phyloP scores from a whole-genome alignment of 2,113 vertebrate species.

The Psilopogon haemacephalus region DNA sequence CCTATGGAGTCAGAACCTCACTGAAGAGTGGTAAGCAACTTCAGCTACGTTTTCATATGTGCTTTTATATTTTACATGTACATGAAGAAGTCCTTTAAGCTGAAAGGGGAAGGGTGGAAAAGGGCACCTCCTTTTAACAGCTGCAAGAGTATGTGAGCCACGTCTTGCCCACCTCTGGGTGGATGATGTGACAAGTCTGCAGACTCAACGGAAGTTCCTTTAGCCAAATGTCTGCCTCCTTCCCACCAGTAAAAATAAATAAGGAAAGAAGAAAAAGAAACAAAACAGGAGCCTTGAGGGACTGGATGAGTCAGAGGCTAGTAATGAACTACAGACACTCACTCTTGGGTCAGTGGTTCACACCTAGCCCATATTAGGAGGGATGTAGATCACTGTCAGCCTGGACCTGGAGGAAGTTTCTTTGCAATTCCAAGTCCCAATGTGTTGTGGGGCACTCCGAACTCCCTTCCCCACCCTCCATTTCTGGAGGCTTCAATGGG shows the following conservation, averaged over 20 bases:
- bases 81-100: not conserved
- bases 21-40: not conserved
- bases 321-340: conserved; percentile 48
- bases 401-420: not conserved
- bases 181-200: not conserved
- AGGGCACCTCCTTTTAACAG: not conserved
- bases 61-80: not conserved
- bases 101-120: not conserved
- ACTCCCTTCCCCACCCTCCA: too few relatives aligned
- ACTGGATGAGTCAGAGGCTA: conserved; percentile 48
- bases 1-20: not conserved
- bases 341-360: conserved; percentile 19
- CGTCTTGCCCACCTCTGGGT: not conserved
- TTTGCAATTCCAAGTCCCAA: not conserved
- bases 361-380: not conserved
- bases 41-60: not conserved
- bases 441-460: too few relatives aligned
- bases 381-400: not conserved
- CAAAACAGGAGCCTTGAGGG: conserved; percentile 28
- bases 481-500: too few relatives aligned
- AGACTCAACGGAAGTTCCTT: not conserved
- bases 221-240: not conserved
- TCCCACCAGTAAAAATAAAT: conserved; percentile 42
- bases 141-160: not conserved
- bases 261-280: conserved; percentile 38